Conservation (phyloP, 2,113 vertebrate species). For the Suricata suricatta region DNA sequence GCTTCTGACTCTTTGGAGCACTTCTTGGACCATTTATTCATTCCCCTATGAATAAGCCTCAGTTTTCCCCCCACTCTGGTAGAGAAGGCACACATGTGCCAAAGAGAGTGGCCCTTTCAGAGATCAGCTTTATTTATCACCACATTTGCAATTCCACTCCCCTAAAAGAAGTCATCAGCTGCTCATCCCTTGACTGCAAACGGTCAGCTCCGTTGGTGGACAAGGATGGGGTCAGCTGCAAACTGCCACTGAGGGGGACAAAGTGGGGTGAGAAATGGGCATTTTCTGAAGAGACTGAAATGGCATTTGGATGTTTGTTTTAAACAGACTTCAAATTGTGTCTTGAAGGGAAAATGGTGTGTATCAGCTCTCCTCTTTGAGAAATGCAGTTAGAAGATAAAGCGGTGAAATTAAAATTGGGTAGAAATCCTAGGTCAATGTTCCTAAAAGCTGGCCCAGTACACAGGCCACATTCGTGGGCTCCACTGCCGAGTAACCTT, state of each 20-base stretch:
- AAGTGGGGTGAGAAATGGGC: background rate
- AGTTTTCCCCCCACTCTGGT: background rate
- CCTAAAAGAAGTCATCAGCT: background rate
- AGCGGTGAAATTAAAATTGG: background rate
- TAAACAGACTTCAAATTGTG: background rate
- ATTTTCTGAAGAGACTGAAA: background rate
- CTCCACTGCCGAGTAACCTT: background rate
- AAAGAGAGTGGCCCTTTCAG: background rate
- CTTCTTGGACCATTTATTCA: conserved; percentile 19
- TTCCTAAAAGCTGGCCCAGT: background rate
- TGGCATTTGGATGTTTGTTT: background rate
- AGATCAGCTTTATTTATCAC: background rate
- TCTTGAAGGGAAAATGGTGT: background rate
- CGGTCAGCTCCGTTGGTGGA: background rate
- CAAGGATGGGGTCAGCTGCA: background rate
- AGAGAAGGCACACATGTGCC: background rate
- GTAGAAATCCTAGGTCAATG: background rate
- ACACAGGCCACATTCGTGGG: background rate
- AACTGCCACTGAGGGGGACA: background rate
- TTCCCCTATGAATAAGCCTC: conserved; percentile 41
- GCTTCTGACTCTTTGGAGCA: background rate
- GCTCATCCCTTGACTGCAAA: background rate
- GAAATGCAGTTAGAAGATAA: background rate
- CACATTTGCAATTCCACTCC: background rate
- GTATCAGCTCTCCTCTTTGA: background rate